These are phyloP conservation scores for Euzophera pinguis DNA, from an alignment of 2,888 invertebrate species.

Conservation along the genomic window DNA sequence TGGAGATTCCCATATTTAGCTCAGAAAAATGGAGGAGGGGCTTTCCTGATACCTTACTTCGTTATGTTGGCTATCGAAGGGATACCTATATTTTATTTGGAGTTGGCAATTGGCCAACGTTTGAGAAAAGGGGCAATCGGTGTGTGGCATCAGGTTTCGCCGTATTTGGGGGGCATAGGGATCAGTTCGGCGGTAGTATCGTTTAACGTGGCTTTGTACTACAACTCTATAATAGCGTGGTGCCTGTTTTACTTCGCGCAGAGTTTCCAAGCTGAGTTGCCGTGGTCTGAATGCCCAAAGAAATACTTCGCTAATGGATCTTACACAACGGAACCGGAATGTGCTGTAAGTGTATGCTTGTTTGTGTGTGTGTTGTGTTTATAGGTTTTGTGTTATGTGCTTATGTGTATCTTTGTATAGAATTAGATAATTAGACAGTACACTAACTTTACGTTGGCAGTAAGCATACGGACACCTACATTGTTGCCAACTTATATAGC, in stretches of 20 bases:
- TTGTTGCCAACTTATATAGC: no score
- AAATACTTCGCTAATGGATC: slow-evolving; percentile 89
- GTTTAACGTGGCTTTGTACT: slow-evolving; percentile 97
- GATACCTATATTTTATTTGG: slow-evolving; percentile 97
- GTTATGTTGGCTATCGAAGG: slow-evolving; percentile 97
- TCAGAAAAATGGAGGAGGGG: slow-evolving; percentile 97
- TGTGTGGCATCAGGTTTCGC: slow-evolving; percentile 96
- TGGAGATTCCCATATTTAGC: slow-evolving; percentile 98
- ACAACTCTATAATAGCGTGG: slow-evolving; percentile 99
- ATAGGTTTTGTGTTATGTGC: not conserved
- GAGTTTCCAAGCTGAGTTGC: slow-evolving; percentile 94
- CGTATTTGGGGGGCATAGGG: slow-evolving; percentile 93
- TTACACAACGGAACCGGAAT: slow-evolving; percentile 89
- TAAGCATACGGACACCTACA: no score
- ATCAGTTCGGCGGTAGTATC: slow-evolving; percentile 97
- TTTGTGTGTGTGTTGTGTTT: not conserved
- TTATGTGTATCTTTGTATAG: no score
- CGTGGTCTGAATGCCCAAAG: slow-evolving; percentile 95
- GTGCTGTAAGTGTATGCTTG: slow-evolving; percentile 81
- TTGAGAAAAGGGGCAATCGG: slow-evolving; percentile 96
- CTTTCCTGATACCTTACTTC: slow-evolving; percentile 97
- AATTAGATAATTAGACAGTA: no score
- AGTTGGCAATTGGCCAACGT: slow-evolving; percentile 96
- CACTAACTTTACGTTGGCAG: no score
- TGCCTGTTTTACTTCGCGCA: slow-evolving; percentile 96